Base-by-base conservation (phyloP, 30 jellyfish, hydroid and myxozoan species). In the Nemopilema nomurai region DNA sequence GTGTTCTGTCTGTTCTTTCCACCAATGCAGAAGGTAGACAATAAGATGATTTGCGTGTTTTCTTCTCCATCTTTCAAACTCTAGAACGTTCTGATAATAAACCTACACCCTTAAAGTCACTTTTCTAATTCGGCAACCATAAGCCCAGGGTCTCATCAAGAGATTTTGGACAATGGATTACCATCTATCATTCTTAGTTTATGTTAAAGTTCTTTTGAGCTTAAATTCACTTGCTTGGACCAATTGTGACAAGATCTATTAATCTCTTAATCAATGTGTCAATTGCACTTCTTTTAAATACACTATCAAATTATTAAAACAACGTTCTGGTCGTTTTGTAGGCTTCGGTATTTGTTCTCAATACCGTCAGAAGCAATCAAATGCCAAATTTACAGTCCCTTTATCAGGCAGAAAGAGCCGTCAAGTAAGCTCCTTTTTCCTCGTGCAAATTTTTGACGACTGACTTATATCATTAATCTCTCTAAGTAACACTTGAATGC, bases 321-420 rank as follows among this genome's bases (percentile, higher is more conserved):
- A n/a, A n/a, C n/a, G n/a, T n/a, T n/a, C n/a, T n/a, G n/a, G n/a
- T 74, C 24, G 0, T 67, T 41, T 50, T 69, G 4, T 49, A 93
- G 98, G 98, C 92, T 16, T 79, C 90, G 8, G 96, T 93, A 23
- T 93, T 87, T 74, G 93, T 93, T 49, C 86, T 87, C 77, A 93
- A 93, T 67, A 93, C 98, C 9, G 97, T 84, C 21, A 71, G 94
- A 81, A 93, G 97, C 87, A 93, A 93, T 41, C 98, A 93, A 63
- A 93, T 93, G 98, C 98, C 98, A 51, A 93, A 93, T 67, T 69
- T 93, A 41, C 84, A 89, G 28, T 20, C 86, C 18, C 26, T 88
- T 49, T 93, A 87, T 88, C 90, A 67, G 65, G 90, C 89, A 16
- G 98, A 93, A 84, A 82, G 91, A 82, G n/a, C 87, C 13, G 0